A percentile compares a stretch with the other conserved stretches of the same genome.
Conservation (phyloP, 2,113 vertebrate species). For the Poeciliopsis prolifica region DNA sequence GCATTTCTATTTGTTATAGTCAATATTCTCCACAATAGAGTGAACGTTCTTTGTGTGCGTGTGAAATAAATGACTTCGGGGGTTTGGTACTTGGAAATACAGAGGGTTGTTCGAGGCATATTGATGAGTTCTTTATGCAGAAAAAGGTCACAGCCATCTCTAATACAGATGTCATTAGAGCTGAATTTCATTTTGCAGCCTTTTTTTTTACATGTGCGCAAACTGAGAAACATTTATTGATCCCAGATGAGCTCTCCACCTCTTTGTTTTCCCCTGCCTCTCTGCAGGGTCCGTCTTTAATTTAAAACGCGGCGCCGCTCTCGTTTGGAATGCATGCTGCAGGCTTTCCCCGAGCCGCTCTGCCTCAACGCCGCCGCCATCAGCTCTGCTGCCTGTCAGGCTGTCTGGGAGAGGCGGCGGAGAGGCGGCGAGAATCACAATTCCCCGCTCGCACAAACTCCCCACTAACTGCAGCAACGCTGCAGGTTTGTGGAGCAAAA, state of each 20-base stretch:
- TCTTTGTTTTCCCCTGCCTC: conserved; percentile 15
- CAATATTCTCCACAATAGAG: conserved; percentile 57
- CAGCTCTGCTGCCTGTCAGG: conserved; percentile 47
- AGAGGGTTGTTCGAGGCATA: conserved; percentile 23
- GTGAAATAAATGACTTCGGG: conserved; percentile 52
- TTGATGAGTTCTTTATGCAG: conserved; percentile 30
- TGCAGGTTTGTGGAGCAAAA: conserved; percentile 49
- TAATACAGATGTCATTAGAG: conserved; percentile 37
- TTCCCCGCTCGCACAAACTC: conserved; percentile 28
- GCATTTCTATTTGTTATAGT: conserved; percentile 70
- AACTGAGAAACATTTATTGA: conserved; percentile 52
- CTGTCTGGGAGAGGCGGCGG: conserved; percentile 27
- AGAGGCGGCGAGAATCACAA: conserved; percentile 46
- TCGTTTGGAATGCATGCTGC: conserved; percentile 59
- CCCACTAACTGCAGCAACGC: conserved; percentile 8
- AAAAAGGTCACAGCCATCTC: conserved; percentile 23
- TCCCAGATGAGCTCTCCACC: conserved; percentile 30
- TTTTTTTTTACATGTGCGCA: conserved; percentile 17
- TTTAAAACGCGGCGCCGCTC: conserved; percentile 38
- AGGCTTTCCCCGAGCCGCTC: conserved; percentile 40
- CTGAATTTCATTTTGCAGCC: conserved; percentile 28
- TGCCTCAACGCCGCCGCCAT: conserved; percentile 42
- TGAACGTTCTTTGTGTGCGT: conserved; percentile 53
- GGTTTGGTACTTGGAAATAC: conserved; percentile 33
- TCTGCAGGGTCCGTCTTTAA: conserved; percentile 34